Percentiles rank a stretch among this genome's conserved stretches.
These are phyloP conservation scores for Rhinolophus sinicus DNA, from an alignment of 2,113 vertebrate species.

Conservation along the genomic window DNA sequence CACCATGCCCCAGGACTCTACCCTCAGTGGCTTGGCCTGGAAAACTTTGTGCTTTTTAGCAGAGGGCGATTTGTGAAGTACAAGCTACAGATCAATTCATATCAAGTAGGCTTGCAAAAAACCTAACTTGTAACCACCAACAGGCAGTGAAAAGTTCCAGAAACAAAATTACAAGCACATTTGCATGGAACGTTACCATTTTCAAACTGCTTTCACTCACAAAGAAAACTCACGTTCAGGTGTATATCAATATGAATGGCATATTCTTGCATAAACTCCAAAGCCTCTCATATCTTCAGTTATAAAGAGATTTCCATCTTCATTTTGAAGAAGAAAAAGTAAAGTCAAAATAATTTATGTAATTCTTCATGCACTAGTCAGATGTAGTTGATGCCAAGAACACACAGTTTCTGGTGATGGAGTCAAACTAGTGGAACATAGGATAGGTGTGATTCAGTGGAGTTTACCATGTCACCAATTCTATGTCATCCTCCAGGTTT, in stretches of 20 bases:
- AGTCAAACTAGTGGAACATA: neutral
- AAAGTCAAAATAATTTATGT: neutral
- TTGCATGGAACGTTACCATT: neutral
- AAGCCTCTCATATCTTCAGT: neutral
- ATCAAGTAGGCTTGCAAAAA: neutral
- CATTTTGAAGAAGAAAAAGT: constrained; percentile 21
- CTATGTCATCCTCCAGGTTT: neutral
- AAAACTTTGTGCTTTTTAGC: neutral
- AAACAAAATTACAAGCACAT: constrained; percentile 33
- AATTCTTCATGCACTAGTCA: neutral
- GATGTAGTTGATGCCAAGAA: neutral
- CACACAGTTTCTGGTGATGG: neutral
- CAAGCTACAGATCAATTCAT: neutral
- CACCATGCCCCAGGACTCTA: neutral
- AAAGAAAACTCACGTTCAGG: neutral
- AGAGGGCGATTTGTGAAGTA: neutral
- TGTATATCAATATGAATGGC: neutral
- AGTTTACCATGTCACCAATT: neutral
- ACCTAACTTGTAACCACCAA: neutral
- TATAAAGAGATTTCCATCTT: neutral
- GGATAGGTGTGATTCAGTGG: neutral
- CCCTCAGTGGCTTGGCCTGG: neutral
- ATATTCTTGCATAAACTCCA: neutral
- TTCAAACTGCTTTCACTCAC: neutral
- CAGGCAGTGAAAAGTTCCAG: constrained; percentile 24